Evolutionary conservation across 2,888 invertebrate species (phyloP).

Genomic region (Rotaria sp.): DNA sequence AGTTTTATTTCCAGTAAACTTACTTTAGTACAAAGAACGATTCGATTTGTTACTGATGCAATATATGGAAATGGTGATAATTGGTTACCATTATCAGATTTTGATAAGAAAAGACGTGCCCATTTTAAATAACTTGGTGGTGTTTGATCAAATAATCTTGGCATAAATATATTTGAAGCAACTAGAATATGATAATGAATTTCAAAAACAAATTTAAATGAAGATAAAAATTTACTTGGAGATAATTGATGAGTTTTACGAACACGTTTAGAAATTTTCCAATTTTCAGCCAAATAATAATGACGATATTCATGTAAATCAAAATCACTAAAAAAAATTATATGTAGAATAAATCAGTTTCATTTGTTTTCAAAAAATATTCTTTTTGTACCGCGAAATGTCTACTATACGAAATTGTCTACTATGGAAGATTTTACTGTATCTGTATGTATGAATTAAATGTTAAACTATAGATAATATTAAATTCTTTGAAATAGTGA

Average conservation of each 20-base stretch:
- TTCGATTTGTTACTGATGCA: conserved; percentile 35
- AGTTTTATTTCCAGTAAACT: too few relatives aligned
- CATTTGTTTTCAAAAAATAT: too few relatives aligned
- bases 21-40: conserved; percentile 25
- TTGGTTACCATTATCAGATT: not conserved
- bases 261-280: conserved; percentile 27
- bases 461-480: too few relatives aligned
- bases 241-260: conserved; percentile 26
- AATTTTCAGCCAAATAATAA: conserved; percentile 30
- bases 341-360: too few relatives aligned
- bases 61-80: conserved; percentile 37
- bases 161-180: not conserved
- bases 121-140: conserved; percentile 30
- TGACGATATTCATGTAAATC: conserved; percentile 21
- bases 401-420: too few relatives aligned
- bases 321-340: not conserved
- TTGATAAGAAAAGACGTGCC: not conserved
- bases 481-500: too few relatives aligned
- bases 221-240: not conserved
- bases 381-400: too few relatives aligned
- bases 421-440: too few relatives aligned
- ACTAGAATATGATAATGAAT: not conserved
- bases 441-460: too few relatives aligned
- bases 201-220: not conserved
- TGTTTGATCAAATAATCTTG: conserved; percentile 9